phyloP scores from a whole-genome alignment of 2,113 vertebrate species.

The Meleagris gallopavo region DNA sequence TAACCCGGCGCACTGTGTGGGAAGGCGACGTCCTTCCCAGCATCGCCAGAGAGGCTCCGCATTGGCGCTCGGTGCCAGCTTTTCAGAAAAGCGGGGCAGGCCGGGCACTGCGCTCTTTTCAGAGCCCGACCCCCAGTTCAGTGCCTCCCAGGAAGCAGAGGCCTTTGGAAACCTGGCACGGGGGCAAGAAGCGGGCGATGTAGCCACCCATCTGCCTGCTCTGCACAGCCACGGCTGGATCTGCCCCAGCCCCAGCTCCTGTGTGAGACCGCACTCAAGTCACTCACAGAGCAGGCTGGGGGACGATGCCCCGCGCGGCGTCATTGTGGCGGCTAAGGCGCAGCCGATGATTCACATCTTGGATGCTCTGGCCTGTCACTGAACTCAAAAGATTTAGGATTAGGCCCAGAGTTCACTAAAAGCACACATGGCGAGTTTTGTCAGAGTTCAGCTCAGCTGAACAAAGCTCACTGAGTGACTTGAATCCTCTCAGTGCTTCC shows the following conservation, averaged over 20 bases:
- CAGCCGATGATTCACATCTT: conserved; percentile 23
- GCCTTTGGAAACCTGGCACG: conserved; percentile 15
- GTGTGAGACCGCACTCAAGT: background rate
- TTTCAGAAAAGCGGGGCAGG: conserved; percentile 36
- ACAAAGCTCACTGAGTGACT: conserved; percentile 42
- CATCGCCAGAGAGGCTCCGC: background rate
- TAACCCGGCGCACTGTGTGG: background rate
- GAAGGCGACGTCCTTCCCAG: conserved; percentile 3
- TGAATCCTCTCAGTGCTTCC: conserved; percentile 29
- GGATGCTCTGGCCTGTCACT: conserved; percentile 17
- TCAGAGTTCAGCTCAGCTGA: conserved; percentile 30
- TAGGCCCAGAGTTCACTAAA: conserved; percentile 23
- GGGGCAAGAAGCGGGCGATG: background rate
- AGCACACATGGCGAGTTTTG: conserved; percentile 3
- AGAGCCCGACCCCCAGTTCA: conserved; percentile 29
- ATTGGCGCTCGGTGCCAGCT: background rate
- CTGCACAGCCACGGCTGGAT: background rate
- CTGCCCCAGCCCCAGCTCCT: background rate
- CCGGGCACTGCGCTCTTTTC: conserved; percentile 48
- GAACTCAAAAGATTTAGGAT: conserved; percentile 20
- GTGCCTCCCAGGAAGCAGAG: conserved; percentile 37
- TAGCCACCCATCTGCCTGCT: background rate
- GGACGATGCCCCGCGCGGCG: background rate
- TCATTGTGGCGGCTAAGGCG: background rate
- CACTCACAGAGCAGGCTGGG: background rate